Evolutionary conservation across 2,888 invertebrate species (phyloP).

Genomic region (Patella depressa): DNA sequence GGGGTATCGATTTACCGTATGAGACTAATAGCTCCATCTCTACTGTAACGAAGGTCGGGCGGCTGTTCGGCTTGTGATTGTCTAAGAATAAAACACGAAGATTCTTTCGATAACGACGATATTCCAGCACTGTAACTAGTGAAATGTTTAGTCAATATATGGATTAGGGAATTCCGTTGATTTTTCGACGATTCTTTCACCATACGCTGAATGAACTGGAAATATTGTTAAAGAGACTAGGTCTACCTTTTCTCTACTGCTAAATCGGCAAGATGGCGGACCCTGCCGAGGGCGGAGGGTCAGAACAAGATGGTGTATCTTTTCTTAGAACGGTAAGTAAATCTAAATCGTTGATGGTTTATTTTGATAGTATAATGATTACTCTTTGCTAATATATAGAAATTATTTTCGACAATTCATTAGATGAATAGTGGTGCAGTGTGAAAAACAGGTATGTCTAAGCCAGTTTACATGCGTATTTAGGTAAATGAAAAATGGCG

Average conservation of each 20-base stretch:
- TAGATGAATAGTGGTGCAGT: too few relatives aligned
- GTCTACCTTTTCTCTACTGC: conserved; percentile 13
- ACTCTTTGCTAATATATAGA: not conserved
- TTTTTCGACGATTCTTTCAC: not conserved
- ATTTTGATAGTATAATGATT: not conserved
- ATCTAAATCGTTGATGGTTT: conserved; percentile 1
- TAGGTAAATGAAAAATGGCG: too few relatives aligned
- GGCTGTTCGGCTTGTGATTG: not conserved
- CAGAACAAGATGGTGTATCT: conserved; percentile 99
- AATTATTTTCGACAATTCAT: too few relatives aligned
- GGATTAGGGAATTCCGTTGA: not conserved
- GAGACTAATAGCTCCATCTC: conserved; percentile 10
- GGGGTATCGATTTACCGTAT: conserved; percentile 3
- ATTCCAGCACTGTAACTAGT: not conserved
- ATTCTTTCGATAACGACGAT: conserved; percentile 8
- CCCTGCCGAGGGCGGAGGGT: conserved; percentile 79
- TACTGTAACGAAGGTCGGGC: conserved; percentile 3
- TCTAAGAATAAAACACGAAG: not conserved
- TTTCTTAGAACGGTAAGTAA: conserved; percentile 96
- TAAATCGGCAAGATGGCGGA: conserved; percentile 65
- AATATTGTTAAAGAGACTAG: conserved; percentile 14
- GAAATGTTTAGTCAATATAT: not conserved
- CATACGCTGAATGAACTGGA: conserved; percentile 1
- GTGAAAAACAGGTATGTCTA: too few relatives aligned
- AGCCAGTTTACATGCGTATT: too few relatives aligned